Percentiles rank a stretch among this genome's conserved stretches.
phyloP scores from a whole-genome alignment of 2,113 vertebrate species.

The Catharus minimus region DNA sequence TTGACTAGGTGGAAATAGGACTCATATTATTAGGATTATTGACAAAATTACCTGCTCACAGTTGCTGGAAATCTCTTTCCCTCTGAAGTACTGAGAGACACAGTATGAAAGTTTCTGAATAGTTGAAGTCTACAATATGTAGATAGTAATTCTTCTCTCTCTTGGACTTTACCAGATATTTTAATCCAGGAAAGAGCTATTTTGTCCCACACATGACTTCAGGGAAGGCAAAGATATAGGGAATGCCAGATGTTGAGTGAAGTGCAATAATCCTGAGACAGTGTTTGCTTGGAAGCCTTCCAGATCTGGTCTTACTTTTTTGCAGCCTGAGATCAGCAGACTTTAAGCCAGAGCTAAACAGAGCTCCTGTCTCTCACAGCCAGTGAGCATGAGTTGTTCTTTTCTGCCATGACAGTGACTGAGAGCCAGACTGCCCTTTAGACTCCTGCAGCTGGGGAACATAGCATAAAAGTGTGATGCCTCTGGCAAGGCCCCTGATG shows the following conservation, averaged over 20 bases:
- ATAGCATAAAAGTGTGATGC: neutral
- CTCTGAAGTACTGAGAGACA: neutral
- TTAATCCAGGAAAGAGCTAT: neutral
- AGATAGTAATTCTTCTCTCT: neutral
- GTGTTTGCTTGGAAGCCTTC: neutral
- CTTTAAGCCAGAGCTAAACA: neutral
- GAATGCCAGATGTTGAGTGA: neutral
- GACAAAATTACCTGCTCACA: neutral
- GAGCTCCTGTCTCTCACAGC: neutral
- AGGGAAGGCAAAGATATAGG: neutral
- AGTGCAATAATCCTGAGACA: neutral
- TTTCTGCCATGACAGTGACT: neutral
- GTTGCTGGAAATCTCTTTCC: neutral
- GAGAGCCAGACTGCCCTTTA: neutral
- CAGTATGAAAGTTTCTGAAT: neutral
- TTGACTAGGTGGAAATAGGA: neutral
- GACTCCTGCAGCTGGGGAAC: neutral
- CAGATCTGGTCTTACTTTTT: neutral
- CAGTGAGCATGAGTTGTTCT: neutral
- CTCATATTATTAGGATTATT: neutral
- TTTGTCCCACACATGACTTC: neutral
- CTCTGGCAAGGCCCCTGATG: neutral
- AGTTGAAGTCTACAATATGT: neutral
- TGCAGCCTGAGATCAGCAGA: neutral
- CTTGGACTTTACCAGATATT: neutral